Percentiles rank a stretch among this genome's conserved stretches.
Evolutionary conservation across 2,888 invertebrate species (phyloP).

Genomic region (Lithophane socia): DNA sequence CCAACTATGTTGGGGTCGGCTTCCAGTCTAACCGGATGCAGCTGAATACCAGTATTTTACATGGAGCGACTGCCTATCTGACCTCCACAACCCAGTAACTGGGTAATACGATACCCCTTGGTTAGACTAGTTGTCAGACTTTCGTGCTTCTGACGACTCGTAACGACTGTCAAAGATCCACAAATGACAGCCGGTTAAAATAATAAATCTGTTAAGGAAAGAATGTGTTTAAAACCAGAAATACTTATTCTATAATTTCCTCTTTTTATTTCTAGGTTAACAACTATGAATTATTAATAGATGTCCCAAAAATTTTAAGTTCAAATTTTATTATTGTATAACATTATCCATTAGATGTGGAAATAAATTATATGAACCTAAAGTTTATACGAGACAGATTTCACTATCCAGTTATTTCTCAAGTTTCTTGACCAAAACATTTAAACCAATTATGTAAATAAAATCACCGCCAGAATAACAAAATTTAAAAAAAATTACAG

Average conservation of each 20-base stretch:
- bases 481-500: neutral
- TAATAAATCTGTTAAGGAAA: neutral
- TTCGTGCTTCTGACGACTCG: too few relatives aligned
- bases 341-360: neutral
- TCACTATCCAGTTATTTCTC: neutral
- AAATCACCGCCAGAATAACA: neutral
- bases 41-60: too few relatives aligned
- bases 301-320: neutral
- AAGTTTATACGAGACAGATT: neutral
- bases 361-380: neutral
- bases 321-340: neutral
- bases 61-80: too few relatives aligned
- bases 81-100: too few relatives aligned
- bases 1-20: too few relatives aligned
- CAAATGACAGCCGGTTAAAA: too few relatives aligned
- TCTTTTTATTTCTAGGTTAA: neutral
- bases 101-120: too few relatives aligned
- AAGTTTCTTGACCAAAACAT: neutral
- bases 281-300: neutral
- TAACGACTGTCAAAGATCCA: too few relatives aligned
- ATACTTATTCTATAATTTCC: neutral
- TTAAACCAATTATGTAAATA: neutral
- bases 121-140: too few relatives aligned
- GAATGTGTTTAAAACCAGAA: too few relatives aligned
- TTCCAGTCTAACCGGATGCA: too few relatives aligned